Percentiles rank a stretch among this genome's conserved stretches.
These are phyloP conservation scores for Poecilia gillii DNA, from an alignment of 2,797 vertebrate genomes.

Conservation along the genomic window DNA sequence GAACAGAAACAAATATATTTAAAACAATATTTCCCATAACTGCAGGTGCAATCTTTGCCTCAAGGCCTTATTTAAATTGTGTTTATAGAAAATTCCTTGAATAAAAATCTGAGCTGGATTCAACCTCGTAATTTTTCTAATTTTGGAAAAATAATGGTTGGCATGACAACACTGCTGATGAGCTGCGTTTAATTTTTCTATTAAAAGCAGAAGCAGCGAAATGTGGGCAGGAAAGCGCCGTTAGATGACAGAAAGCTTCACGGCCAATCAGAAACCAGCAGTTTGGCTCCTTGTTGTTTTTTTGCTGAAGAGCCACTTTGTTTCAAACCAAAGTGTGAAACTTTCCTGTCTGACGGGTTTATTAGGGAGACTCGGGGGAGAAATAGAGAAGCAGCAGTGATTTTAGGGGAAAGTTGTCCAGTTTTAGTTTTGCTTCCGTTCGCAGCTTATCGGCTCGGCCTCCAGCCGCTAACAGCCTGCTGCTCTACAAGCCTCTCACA, in stretches of 20 bases:
- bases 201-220: background rate
- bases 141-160: background rate
- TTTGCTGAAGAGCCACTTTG: background rate
- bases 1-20: background rate
- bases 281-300: background rate
- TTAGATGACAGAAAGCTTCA: background rate
- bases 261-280: background rate
- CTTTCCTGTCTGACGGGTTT: background rate
- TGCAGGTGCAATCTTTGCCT: background rate
- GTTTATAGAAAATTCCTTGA: background rate
- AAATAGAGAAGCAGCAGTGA: background rate
- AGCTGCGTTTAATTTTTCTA: background rate
- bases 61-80: too few relatives aligned
- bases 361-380: background rate
- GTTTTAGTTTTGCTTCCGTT: background rate
- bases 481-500: background rate
- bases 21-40: background rate
- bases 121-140: background rate
- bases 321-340: background rate
- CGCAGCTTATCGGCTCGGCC: background rate
- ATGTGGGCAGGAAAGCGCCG: background rate
- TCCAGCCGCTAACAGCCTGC: conserved; percentile 2
- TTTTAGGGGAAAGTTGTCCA: background rate
- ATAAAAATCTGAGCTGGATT: background rate
- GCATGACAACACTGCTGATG: background rate